Evolutionary conservation across 2,888 invertebrate genomes (phyloP), one percentile per base, ranked within the genome.

Genomic region (Cryptops parisi): DNA sequence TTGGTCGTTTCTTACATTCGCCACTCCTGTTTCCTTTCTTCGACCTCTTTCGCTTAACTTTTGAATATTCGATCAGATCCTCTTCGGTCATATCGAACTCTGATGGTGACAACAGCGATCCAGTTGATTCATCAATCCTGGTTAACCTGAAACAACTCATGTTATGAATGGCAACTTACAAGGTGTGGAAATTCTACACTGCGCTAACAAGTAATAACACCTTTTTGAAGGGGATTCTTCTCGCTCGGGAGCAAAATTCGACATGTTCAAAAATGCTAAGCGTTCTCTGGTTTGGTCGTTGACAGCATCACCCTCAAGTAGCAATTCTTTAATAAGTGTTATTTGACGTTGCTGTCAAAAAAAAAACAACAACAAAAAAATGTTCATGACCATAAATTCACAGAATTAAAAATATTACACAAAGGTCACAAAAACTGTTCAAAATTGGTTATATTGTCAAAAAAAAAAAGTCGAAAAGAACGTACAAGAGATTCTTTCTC

Each of bases 71-170:
- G 59, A 85, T 83, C 53, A 87, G 70, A 66, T 86, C 85, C 61
- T 88, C 87, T 62, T 86, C 88, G 0, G 87, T 87, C 26, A 82
- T 79, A 15, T 88, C 87, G 65, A 82, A 82, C 59, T 85, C 85
- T 65, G 84, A 77, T 64, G 85, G 84, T 1, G 84, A 83, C 33
- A 85, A 69, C 15, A 86, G 71, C 0, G 84, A 84, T 21, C 80
- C 81, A 74, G 68, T 63, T 0, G 66, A 65, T 54, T 68, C 67
- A 48, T 64, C 62, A 24, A 65, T 64, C 12, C 64, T 63, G 33
- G 61, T 59, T 25, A 65, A 56, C 47, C 65, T 65, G 52, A 65
- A 63, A 58, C 53, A 55, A 47, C 19, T 26, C 24, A 47, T n/a
- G n/a, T n/a, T n/a, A n/a, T 33, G 38, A 33, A 33, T 9, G 38